phyloP scores from a whole-genome alignment of 2,797 vertebrate species.

The Scolopax bukidnonensis region DNA sequence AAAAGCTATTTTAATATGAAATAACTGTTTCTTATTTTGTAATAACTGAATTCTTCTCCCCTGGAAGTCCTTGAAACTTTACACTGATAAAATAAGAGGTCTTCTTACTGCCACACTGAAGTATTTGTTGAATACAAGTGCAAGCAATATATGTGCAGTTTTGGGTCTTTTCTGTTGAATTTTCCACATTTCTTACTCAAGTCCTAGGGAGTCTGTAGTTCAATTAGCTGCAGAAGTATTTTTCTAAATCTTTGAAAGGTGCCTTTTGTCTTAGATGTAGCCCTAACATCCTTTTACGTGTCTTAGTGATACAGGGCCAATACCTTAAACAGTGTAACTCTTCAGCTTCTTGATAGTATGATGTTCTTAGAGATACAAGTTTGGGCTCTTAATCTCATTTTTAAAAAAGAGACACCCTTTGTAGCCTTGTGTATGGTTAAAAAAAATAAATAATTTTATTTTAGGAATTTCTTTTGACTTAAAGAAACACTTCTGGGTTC shows the following conservation, averaged over 20 bases:
- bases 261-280: neutral
- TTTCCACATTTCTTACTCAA: neutral
- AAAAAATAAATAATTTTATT: neutral
- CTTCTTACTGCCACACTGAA: neutral
- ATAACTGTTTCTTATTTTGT: neutral
- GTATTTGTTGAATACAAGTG: neutral
- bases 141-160: neutral
- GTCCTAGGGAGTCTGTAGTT: neutral
- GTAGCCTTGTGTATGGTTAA: neutral
- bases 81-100: neutral
- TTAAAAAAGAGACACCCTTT: neutral
- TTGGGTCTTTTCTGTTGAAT: neutral
- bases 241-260: neutral
- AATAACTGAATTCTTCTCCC: neutral
- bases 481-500: neutral
- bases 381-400: neutral
- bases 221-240: accelerated
- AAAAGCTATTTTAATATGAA: neutral
- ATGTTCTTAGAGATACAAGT: neutral
- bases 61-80: neutral
- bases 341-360: neutral
- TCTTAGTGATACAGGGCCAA: neutral
- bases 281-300: neutral
- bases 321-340: neutral
- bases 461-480: neutral